Evolutionary conservation across 2,888 invertebrate genomes (phyloP).

Genomic region (Achlya flavicornis): DNA sequence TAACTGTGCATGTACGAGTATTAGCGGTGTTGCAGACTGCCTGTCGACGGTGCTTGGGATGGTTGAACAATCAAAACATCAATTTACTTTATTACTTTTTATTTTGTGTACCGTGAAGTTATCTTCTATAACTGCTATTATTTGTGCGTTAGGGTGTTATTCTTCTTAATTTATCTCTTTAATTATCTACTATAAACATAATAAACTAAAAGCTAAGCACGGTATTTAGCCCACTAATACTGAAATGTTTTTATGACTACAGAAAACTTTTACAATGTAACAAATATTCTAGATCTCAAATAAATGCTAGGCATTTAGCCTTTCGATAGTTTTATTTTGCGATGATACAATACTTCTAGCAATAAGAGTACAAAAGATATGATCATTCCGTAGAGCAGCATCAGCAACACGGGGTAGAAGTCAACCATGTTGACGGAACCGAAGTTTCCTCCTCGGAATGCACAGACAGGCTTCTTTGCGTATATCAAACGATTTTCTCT

Average conservation of each 20-base stretch:
- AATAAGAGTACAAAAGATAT: conserved; percentile 53
- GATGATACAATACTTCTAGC: conserved; percentile 55
- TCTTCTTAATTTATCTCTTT: not conserved
- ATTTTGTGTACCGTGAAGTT: not conserved
- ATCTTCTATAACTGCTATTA: not conserved
- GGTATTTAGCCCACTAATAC: not conserved
- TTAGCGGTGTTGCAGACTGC: conserved; percentile 49
- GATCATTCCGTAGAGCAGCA: conserved; percentile 67
- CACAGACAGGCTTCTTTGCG: conserved; percentile 84
- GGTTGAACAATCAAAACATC: not conserved
- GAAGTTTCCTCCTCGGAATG: conserved; percentile 80
- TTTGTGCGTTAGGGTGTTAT: not conserved
- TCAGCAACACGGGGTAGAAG: conserved; percentile 79
- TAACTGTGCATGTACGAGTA: conserved; percentile 33
- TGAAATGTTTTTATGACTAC: too few species aligned
- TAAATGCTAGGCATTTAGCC: not conserved
- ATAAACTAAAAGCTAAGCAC: not conserved
- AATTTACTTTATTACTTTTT: not conserved
- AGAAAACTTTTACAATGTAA: too few species aligned
- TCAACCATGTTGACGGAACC: conserved; percentile 86
- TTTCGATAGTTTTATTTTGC: conserved; percentile 15
- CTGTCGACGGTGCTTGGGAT: conserved; percentile 39
- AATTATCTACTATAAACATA: not conserved
- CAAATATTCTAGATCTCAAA: too few species aligned
- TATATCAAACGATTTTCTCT: conserved; percentile 82